These are phyloP conservation scores for Cotesia chilonis DNA, from an alignment of 1,140 invertebrate genomes.

Conservation along the genomic window DNA sequence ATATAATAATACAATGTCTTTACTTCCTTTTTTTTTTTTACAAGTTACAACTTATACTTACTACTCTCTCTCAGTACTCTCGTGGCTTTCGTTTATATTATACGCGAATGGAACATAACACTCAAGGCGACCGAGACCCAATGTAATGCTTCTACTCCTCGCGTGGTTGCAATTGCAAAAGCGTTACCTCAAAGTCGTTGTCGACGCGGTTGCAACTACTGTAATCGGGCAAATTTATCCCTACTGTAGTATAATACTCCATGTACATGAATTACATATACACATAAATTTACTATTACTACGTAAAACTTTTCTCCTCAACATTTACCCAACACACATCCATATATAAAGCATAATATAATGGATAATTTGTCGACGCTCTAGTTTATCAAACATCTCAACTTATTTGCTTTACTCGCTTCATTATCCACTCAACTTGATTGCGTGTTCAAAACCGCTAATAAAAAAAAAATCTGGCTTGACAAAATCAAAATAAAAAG, in stretches of 20 bases:
- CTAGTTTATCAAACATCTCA: constrained; percentile 28
- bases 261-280: too few species aligned
- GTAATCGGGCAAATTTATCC: constrained; percentile 33
- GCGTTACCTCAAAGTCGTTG: constrained; percentile 25
- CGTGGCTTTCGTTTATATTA: constrained; percentile 11
- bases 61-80: constrained; percentile 19
- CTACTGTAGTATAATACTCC: constrained; percentile 3
- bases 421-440: constrained; percentile 27
- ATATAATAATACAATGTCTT: too few species aligned
- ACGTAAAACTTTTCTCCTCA: too few species aligned
- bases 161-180: constrained; percentile 22
- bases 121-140: constrained; percentile 20
- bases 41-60: too few species aligned
- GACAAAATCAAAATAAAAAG: background rate
- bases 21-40: too few species aligned
- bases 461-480: background rate
- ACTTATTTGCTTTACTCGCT: constrained; percentile 29
- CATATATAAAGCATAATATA: background rate
- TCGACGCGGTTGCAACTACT: constrained; percentile 23
- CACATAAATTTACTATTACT: too few species aligned
- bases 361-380: constrained; percentile 30
- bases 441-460: constrained; percentile 21
- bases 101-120: background rate
- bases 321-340: too few species aligned
- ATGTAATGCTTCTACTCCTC: background rate